These are phyloP conservation scores for Lutra lutra DNA, from an alignment of 2,797 vertebrate species.

Conservation along the genomic window DNA sequence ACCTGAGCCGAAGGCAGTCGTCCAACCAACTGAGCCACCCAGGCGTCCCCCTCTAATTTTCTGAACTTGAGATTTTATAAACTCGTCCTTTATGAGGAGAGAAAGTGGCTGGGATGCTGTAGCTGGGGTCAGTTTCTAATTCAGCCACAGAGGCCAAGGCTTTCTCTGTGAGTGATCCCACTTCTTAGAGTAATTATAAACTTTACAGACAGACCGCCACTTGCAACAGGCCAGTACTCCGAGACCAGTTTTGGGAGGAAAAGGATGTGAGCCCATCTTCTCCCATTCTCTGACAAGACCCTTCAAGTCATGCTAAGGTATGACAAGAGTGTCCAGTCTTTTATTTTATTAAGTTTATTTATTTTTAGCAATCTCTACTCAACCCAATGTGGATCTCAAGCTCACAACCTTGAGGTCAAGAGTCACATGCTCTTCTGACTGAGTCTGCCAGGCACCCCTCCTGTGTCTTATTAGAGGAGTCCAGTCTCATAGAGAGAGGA, in stretches of 20 bases:
- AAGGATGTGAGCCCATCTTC: background rate
- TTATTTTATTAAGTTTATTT: background rate
- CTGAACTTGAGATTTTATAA: background rate
- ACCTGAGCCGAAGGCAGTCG: no score
- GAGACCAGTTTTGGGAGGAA: background rate
- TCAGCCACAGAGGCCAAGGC: background rate
- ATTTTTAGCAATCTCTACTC: background rate
- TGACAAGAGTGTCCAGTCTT: background rate
- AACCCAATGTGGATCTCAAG: background rate
- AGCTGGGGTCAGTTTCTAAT: background rate
- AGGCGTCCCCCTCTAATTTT: constrained; percentile 8
- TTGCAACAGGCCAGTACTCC: background rate
- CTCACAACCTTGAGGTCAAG: background rate
- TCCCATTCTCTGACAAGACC: background rate
- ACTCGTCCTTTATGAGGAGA: background rate
- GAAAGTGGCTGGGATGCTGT: background rate
- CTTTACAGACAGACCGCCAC: background rate
- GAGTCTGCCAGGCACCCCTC: background rate
- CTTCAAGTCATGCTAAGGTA: background rate
- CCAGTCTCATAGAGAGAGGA: background rate
- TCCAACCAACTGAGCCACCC: no score
- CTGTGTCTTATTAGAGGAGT: background rate
- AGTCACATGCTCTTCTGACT: background rate
- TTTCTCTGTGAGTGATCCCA: background rate
- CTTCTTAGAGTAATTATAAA: background rate